Evolutionary conservation across 2,797 vertebrate genomes (phyloP).

Genomic region (Enteromius anoplus): DNA sequence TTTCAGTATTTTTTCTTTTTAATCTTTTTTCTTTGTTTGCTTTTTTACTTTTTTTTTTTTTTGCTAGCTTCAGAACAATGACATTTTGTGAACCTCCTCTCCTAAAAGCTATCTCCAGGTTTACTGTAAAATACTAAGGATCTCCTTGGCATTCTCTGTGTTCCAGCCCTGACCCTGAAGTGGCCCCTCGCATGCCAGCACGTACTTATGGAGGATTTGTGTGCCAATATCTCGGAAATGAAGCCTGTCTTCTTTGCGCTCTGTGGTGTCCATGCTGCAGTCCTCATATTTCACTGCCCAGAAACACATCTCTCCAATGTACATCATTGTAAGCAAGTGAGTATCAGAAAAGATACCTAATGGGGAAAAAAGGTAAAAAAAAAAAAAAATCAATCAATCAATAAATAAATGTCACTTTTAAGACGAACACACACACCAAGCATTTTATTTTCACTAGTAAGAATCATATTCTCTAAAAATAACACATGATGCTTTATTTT

Average conservation of each 20-base stretch:
- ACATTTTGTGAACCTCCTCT: not conserved
- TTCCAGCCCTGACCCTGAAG: slow-evolving; percentile 92
- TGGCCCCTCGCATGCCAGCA: slow-evolving; percentile 89
- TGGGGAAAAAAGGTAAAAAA: slow-evolving; percentile 10
- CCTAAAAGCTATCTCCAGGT: slow-evolving; percentile 17
- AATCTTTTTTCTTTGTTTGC: slow-evolving; percentile 33
- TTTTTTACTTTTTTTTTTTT: slow-evolving; percentile 3
- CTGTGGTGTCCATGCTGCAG: slow-evolving; percentile 77
- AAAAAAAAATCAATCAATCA: too few relatives aligned
- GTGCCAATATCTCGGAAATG: slow-evolving; percentile 93
- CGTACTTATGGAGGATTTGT: slow-evolving; percentile 88
- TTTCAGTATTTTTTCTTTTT: slow-evolving; percentile 35
- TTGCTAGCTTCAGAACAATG: slow-evolving; percentile 41
- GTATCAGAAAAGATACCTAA: slow-evolving; percentile 94
- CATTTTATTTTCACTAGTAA: not conserved
- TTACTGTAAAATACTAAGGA: slow-evolving; percentile 88
- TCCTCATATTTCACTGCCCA: slow-evolving; percentile 91
- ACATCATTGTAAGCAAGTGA: slow-evolving; percentile 96
- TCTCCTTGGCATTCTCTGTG: slow-evolving; percentile 91
- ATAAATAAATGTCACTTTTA: not conserved
- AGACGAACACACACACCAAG: not conserved
- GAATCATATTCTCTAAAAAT: not conserved
- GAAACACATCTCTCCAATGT: slow-evolving; percentile 97
- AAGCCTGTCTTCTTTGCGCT: slow-evolving; percentile 75
- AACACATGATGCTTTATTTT: not conserved